Percentiles rank a stretch among this genome's conserved stretches.
Conservation (phyloP, 2,113 vertebrate species). For the Pandion haliaetus region DNA sequence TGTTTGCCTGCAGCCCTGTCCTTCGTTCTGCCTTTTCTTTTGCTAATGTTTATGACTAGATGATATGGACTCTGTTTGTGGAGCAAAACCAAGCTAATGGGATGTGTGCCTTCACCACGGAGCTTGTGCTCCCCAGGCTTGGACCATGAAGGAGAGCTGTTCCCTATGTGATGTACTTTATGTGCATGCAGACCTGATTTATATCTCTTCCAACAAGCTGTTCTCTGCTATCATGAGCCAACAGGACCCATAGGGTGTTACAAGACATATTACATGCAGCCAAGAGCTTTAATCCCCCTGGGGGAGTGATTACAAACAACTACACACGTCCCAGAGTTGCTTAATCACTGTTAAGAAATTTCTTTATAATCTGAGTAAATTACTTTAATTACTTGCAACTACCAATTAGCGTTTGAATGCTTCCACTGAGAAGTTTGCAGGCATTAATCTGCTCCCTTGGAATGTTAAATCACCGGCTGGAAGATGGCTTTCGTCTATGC, state of each 20-base stretch:
- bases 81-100: not conserved
- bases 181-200: slow-evolving; percentile 54
- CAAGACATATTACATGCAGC: slow-evolving; percentile 72
- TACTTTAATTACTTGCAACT: slow-evolving; percentile 82
- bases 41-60: not conserved
- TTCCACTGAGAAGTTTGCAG: slow-evolving; percentile 72
- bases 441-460: slow-evolving; percentile 67
- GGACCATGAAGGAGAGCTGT: not conserved
- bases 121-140: not conserved
- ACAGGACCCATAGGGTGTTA: slow-evolving; percentile 66
- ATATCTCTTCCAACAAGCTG: slow-evolving; percentile 58
- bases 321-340: slow-evolving; percentile 74
- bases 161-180: slow-evolving; percentile 6
- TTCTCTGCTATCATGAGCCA: slow-evolving; percentile 42
- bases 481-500: slow-evolving; percentile 42
- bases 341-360: slow-evolving; percentile 84
- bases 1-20: not conserved
- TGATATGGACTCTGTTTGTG: not conserved
- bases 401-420: slow-evolving; percentile 80
- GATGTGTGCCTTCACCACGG: not conserved
- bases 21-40: not conserved
- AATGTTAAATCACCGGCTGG: slow-evolving; percentile 51
- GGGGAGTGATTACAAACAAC: slow-evolving; percentile 78
- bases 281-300: slow-evolving; percentile 75
- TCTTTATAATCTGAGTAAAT: slow-evolving; percentile 84